These are phyloP conservation scores for Coturnix japonica DNA, from an alignment of 2,113 vertebrate genomes.

Conservation along the genomic window DNA sequence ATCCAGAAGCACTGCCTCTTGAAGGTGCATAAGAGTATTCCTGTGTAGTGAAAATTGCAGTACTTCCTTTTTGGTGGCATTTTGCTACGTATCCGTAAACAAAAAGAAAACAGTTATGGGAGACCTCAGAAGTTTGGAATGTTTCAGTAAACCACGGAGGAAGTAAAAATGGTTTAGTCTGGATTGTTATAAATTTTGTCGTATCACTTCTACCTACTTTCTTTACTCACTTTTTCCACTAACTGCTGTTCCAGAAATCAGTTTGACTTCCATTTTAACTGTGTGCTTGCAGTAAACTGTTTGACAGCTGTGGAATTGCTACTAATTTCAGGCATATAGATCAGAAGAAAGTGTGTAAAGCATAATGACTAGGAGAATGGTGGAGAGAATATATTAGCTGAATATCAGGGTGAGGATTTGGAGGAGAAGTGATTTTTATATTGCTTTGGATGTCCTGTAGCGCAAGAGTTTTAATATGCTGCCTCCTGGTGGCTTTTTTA, in stretches of 20 bases:
- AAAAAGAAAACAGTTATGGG: not conserved
- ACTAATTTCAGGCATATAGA: not conserved
- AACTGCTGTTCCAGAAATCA: slow-evolving; percentile 3
- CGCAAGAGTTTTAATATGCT: slow-evolving; percentile 16
- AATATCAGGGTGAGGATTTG: not conserved
- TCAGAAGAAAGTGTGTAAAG: not conserved
- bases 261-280: slow-evolving; percentile 8
- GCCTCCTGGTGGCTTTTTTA: slow-evolving; percentile 46
- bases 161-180: not conserved
- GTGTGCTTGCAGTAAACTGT: not conserved
- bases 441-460: not conserved
- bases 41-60: not conserved
- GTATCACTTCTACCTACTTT: not conserved
- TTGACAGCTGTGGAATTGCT: not conserved
- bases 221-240: slow-evolving; percentile 6
- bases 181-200: not conserved
- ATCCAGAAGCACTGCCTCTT: not conserved
- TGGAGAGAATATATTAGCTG: not conserved
- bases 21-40: not conserved
- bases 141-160: not conserved
- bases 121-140: not conserved
- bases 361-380: accelerated
- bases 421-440: not conserved
- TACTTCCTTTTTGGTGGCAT: not conserved
- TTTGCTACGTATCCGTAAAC: not conserved